Conservation (phyloP, 2,888 invertebrate species). For the Urechis unicinctus region DNA sequence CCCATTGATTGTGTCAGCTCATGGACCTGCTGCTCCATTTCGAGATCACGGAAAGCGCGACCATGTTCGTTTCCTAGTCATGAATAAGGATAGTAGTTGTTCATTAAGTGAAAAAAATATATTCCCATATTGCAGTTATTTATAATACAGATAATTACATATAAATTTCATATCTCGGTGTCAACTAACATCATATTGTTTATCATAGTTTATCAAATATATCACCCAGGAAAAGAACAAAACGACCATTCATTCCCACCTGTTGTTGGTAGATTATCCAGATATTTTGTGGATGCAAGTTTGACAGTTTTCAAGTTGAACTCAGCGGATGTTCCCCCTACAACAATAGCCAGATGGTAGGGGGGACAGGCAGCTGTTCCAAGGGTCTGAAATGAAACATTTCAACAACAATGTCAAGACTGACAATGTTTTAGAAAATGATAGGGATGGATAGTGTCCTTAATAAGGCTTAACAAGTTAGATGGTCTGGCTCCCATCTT, state of each 20-base stretch:
- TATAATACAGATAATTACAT: no score
- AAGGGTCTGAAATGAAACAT: slow-evolving; percentile 34
- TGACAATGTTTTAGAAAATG: no score
- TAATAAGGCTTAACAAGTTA: no score
- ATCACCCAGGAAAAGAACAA: no score
- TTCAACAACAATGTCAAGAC: no score
- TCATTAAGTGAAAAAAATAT: no score
- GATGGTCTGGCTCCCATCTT: no score
- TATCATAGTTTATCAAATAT: no score
- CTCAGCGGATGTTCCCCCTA: slow-evolving; percentile 51
- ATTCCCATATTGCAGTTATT: no score
- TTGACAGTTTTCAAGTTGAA: slow-evolving; percentile 49
- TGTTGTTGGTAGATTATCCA: slow-evolving; percentile 42
- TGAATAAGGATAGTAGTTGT: not conserved
- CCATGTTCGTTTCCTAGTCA: slow-evolving; percentile 48
- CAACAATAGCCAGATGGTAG: slow-evolving; percentile 48
- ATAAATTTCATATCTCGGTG: no score
- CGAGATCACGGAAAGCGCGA: slow-evolving; percentile 44
- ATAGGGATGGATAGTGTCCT: no score
- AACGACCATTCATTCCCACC: slow-evolving; percentile 30
- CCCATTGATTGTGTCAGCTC: slow-evolving; percentile 41
- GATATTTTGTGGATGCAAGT: slow-evolving; percentile 46
- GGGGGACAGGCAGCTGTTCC: slow-evolving; percentile 52
- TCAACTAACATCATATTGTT: no score
- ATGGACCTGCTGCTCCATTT: slow-evolving; percentile 41